phyloP scores from a whole-genome alignment of 2,113 vertebrate species.

The Callithrix jacchus region DNA sequence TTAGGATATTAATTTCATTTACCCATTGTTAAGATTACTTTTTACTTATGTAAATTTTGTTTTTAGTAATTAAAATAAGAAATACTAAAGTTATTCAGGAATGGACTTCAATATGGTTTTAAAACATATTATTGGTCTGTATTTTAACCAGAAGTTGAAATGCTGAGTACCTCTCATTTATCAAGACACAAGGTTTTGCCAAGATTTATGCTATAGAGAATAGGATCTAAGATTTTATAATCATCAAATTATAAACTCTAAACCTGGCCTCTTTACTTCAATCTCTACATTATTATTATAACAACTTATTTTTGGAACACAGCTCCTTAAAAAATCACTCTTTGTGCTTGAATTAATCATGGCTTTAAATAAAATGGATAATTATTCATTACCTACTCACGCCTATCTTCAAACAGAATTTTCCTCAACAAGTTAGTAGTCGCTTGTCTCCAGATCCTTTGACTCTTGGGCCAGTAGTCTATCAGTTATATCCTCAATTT shows the following conservation, averaged over 20 bases:
- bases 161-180: background rate
- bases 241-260: slow-evolving; percentile 8
- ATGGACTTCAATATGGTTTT: slow-evolving; percentile 35
- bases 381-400: background rate
- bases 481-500: background rate
- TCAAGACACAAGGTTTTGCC: background rate
- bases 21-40: background rate
- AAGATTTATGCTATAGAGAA: slow-evolving; percentile 1
- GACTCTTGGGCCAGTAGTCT: background rate
- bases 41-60: background rate
- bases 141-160: slow-evolving; percentile 41
- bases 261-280: background rate
- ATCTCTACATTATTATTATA: background rate
- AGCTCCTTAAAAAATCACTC: background rate
- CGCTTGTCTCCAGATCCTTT: background rate
- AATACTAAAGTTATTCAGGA: slow-evolving; percentile 26
- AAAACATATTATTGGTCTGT: background rate
- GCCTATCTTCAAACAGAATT: background rate
- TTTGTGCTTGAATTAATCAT: slow-evolving; percentile 32
- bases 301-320: slow-evolving; percentile 50
- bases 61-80: slow-evolving; percentile 44
- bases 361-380: slow-evolving; percentile 7
- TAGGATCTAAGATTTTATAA: slow-evolving; percentile 44
- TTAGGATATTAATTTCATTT: background rate
- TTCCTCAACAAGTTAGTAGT: background rate